Conservation (phyloP, 2,888 invertebrate genomes). For the Rhamphomyia laevipes region DNA sequence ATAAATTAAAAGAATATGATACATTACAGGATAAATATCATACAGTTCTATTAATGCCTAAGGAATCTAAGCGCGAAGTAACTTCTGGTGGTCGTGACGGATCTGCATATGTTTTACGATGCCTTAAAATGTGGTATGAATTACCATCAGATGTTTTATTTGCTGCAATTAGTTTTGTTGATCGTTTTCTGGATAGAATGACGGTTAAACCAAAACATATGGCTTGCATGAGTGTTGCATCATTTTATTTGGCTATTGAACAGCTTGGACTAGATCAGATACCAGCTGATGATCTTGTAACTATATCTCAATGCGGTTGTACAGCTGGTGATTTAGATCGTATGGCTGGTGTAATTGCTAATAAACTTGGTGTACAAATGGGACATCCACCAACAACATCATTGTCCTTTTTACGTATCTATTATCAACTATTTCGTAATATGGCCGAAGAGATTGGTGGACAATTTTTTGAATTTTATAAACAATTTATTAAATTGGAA, state of each 20-base stretch:
- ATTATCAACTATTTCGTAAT: slow-evolving; percentile 48
- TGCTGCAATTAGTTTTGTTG: slow-evolving; percentile 65
- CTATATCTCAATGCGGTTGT: slow-evolving; percentile 57
- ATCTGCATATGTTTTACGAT: slow-evolving; percentile 68
- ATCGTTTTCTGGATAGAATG: slow-evolving; percentile 73
- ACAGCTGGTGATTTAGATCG: slow-evolving; percentile 72
- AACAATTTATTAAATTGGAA: slow-evolving; percentile 43
- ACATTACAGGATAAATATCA: slow-evolving; percentile 58
- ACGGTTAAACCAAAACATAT: slow-evolving; percentile 71
- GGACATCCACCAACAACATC: slow-evolving; percentile 49
- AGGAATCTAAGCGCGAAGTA: slow-evolving; percentile 53
- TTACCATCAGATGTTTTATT: slow-evolving; percentile 67
- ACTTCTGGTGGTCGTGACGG: slow-evolving; percentile 66
- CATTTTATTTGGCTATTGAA: slow-evolving; percentile 71
- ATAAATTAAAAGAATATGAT: slow-evolving; percentile 54
- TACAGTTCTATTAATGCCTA: slow-evolving; percentile 52
- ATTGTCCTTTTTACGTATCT: slow-evolving; percentile 56
- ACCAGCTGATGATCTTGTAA: slow-evolving; percentile 55
- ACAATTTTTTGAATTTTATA: slow-evolving; percentile 40
- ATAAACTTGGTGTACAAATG: slow-evolving; percentile 58
- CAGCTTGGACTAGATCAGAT: slow-evolving; percentile 47
- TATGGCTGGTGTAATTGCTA: slow-evolving; percentile 71
- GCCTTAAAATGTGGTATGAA: slow-evolving; percentile 77
- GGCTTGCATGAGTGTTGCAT: slow-evolving; percentile 76
- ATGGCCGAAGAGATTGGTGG: slow-evolving; percentile 43